Evolutionary conservation across 2,888 invertebrate genomes (phyloP).

Genomic region (Conistra vaccinii): DNA sequence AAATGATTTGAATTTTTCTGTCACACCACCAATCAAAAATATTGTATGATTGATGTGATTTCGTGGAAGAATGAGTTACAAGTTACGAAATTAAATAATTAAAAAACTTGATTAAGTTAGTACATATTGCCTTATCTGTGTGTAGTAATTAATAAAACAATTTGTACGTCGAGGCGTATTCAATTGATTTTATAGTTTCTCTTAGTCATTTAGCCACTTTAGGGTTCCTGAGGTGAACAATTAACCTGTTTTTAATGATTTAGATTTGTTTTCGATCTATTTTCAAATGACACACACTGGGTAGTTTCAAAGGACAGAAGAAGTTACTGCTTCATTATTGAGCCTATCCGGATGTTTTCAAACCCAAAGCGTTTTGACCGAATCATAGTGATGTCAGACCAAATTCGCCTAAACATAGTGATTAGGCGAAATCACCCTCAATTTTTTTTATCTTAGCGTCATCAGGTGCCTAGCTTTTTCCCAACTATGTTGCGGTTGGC

Average conservation of each 20-base stretch:
- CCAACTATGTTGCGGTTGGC: not conserved
- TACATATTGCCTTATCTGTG: not conserved
- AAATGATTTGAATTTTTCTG: not conserved
- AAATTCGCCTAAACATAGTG: not conserved
- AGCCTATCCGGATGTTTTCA: no score
- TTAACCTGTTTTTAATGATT: not conserved
- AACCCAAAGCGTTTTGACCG: not conserved
- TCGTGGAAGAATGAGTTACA: constrained; percentile 20
- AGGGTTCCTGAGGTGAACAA: constrained; percentile 12
- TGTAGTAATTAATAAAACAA: constrained; percentile 38
- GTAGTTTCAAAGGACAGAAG: not conserved
- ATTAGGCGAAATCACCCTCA: not conserved
- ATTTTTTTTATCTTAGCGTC: not conserved
- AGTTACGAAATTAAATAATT: constrained; percentile 22
- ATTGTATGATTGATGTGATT: not conserved
- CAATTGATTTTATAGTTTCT: constrained; percentile 39
- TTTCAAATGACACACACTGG: not conserved
- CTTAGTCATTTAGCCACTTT: constrained; percentile 1
- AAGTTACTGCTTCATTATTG: no score
- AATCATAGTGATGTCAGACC: not conserved
- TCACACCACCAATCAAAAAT: not conserved
- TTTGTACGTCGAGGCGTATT: constrained; percentile 15
- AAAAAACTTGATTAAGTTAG: constrained; percentile 6
- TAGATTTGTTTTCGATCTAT: not conserved
- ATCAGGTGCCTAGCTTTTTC: not conserved